A percentile compares a stretch with the other conserved stretches of the same genome.
Evolutionary conservation across 2,888 invertebrate genomes (phyloP).

Genomic region (Epinotia ramella): DNA sequence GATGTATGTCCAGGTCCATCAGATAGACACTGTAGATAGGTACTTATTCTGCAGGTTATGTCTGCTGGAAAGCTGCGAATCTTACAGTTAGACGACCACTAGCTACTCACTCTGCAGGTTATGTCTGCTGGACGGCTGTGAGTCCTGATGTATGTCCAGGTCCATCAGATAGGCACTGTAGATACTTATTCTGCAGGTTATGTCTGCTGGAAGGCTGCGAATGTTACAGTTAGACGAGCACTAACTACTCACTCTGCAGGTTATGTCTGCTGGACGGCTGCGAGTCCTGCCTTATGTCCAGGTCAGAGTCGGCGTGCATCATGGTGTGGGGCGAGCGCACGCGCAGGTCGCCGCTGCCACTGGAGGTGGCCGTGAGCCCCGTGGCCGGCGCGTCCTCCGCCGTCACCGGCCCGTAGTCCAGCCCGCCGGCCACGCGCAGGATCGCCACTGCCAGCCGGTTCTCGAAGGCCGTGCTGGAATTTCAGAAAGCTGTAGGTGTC

Average conservation of each 20-base stretch:
- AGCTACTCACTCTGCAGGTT: slow-evolving; percentile 69
- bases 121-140: slow-evolving; percentile 61
- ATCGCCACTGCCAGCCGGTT: slow-evolving; percentile 96
- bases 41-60: too few relatives aligned
- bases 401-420: slow-evolving; percentile 89
- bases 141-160: too few relatives aligned
- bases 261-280: slow-evolving; percentile 64
- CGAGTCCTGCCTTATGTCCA: slow-evolving; percentile 84
- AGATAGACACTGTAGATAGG: too few relatives aligned
- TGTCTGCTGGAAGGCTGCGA: too few relatives aligned
- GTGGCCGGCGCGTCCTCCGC: slow-evolving; percentile 75
- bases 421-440: slow-evolving; percentile 92
- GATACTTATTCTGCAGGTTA: too few relatives aligned
- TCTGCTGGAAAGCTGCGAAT: too few relatives aligned
- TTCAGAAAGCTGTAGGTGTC: not conserved
- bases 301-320: slow-evolving; percentile 90
- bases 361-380: slow-evolving; percentile 73
- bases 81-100: not conserved
- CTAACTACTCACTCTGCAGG: slow-evolving; percentile 54
- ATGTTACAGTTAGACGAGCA: too few relatives aligned
- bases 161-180: too few relatives aligned
- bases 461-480: slow-evolving; percentile 94
- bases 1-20: too few relatives aligned
- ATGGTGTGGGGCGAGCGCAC: slow-evolving; percentile 73
- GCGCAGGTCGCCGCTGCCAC: slow-evolving; percentile 74